Evolutionary conservation across 2,888 invertebrate genomes (phyloP).

Genomic region (Slavum lentiscoides): DNA sequence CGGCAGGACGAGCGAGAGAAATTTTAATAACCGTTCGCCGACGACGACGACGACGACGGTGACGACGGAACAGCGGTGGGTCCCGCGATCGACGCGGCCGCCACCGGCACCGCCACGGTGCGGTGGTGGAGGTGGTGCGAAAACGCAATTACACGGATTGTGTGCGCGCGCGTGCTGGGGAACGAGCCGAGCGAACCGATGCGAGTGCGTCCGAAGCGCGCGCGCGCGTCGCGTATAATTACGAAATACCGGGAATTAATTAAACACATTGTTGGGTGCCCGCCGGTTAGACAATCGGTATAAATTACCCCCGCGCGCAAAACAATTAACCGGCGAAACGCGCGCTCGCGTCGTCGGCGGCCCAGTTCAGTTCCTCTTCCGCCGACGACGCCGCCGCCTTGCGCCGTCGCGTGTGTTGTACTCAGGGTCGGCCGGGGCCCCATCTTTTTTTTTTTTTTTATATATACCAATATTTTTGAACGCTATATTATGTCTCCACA

Average conservation of each 20-base stretch:
- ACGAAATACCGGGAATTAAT: conserved; percentile 53
- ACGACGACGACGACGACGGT: not conserved
- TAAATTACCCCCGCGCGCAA: conserved; percentile 53
- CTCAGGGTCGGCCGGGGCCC: not conserved
- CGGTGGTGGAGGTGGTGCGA: conserved; percentile 28
- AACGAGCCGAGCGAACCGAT: not conserved
- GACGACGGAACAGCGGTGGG: conserved; percentile 9
- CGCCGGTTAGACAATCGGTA: conserved; percentile 53
- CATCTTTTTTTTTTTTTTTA: no score
- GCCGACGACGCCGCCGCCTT: not conserved
- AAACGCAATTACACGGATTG: conserved; percentile 52
- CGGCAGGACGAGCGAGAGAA: not conserved
- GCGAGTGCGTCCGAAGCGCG: conserved; percentile 34
- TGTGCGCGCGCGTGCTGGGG: not conserved
- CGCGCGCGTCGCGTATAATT: conserved; percentile 34
- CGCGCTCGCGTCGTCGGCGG: conserved; percentile 14
- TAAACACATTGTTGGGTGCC: conserved; percentile 53
- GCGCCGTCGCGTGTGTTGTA: not conserved
- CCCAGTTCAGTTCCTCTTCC: not conserved
- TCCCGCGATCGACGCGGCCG: not conserved
- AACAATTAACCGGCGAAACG: conserved; percentile 51
- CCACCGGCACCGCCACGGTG: not conserved
- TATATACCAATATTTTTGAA: no score
- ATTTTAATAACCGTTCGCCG: conserved; percentile 48
- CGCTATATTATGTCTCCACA: no score